These are phyloP conservation scores for Capreolus pygargus DNA, from an alignment of 2,113 vertebrate species.

Conservation along the genomic window DNA sequence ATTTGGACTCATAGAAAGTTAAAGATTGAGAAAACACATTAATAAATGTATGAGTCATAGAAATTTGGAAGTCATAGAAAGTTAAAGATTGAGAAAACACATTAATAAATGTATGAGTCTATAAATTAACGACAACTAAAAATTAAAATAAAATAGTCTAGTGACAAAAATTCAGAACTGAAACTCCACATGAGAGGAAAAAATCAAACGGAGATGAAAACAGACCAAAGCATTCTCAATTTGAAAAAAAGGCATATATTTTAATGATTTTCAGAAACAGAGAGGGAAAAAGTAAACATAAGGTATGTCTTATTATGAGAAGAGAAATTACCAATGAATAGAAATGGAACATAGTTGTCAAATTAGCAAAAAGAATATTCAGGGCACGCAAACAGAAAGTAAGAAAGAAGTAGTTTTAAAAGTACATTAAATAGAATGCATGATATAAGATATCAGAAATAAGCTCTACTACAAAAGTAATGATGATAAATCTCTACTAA, in stretches of 20 bases:
- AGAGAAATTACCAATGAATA: neutral
- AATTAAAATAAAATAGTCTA: neutral
- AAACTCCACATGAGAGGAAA: neutral
- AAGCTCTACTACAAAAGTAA: neutral
- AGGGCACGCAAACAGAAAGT: neutral
- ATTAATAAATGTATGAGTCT: neutral
- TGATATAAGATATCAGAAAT: neutral
- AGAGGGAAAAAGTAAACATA: neutral
- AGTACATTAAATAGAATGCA: neutral
- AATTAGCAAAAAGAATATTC: neutral
- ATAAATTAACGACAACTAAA: neutral
- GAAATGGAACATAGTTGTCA: neutral
- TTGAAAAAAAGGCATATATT: neutral
- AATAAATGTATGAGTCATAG: neutral
- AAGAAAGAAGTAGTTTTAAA: neutral
- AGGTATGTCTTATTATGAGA: neutral
- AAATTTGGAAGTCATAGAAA: neutral
- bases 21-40: neutral
- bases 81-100: neutral
- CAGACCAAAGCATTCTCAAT: neutral
- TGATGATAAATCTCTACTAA: neutral
- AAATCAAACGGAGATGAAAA: neutral
- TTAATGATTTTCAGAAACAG: neutral
- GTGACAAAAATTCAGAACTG: neutral
- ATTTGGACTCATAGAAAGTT: neutral